Conservation (phyloP, 1,140 invertebrate species). For the Bombus superbus region DNA sequence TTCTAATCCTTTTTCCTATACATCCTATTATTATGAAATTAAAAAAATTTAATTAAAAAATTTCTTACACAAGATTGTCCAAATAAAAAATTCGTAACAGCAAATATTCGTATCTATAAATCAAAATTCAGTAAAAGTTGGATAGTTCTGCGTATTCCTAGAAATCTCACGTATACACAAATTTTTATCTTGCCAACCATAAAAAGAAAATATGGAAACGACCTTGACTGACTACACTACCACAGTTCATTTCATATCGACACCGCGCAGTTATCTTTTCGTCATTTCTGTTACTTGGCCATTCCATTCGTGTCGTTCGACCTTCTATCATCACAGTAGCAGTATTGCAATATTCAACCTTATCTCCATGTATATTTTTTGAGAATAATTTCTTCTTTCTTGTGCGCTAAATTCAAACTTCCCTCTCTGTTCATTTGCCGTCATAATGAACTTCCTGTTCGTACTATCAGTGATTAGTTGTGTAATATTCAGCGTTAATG, state of each 20-base stretch:
- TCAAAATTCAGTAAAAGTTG: neutral
- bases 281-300: neutral
- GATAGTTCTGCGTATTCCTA: too few relatives aligned
- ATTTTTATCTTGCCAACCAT: neutral
- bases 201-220: neutral
- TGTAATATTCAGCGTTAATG: neutral
- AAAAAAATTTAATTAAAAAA: too few relatives aligned
- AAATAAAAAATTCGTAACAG: neutral
- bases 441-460: neutral
- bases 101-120: too few relatives aligned
- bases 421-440: too few relatives aligned
- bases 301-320: neutral
- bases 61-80: neutral
- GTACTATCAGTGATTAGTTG: conserved; percentile 6
- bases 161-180: neutral
- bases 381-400: neutral
- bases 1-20: too few relatives aligned
- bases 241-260: neutral
- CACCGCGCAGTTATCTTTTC: neutral
- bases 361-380: neutral
- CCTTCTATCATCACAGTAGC: neutral
- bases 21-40: too few relatives aligned
- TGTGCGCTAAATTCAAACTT: neutral
- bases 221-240: neutral
- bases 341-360: neutral